Evolutionary conservation across 2,113 vertebrate species (phyloP).

Genomic region (Peromyscus maniculatus): DNA sequence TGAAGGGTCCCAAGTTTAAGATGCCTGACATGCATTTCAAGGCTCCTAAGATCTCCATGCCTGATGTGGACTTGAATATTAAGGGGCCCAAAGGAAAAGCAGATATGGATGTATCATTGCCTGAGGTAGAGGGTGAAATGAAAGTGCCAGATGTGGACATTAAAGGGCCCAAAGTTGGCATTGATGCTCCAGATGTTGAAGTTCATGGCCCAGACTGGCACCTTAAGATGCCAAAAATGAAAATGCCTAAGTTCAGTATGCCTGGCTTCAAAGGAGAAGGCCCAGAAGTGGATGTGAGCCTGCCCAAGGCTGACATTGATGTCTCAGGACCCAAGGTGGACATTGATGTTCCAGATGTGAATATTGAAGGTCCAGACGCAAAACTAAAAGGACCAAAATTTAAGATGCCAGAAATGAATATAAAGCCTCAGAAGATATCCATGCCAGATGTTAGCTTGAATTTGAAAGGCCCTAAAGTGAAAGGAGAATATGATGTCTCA

Average conservation of each 20-base stretch:
- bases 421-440: slow-evolving; percentile 73
- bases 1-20: slow-evolving; percentile 59
- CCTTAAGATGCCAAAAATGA: slow-evolving; percentile 82
- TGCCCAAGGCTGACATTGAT: slow-evolving; percentile 69
- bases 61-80: neutral
- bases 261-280: slow-evolving; percentile 66
- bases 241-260: slow-evolving; percentile 82
- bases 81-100: slow-evolving; percentile 46
- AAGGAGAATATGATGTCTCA: slow-evolving; percentile 82
- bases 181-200: slow-evolving; percentile 30
- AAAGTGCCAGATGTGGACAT: slow-evolving; percentile 66
- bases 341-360: slow-evolving; percentile 63
- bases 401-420: slow-evolving; percentile 75
- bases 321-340: slow-evolving; percentile 77
- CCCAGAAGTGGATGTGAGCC: slow-evolving; percentile 49
- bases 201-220: slow-evolving; percentile 60
- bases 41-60: slow-evolving; percentile 63
- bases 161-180: slow-evolving; percentile 8
- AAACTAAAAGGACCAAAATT: slow-evolving; percentile 71
- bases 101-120: slow-evolving; percentile 57
- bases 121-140: slow-evolving; percentile 72
- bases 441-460: slow-evolving; percentile 83
- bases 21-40: slow-evolving; percentile 70
- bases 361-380: slow-evolving; percentile 61
- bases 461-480: slow-evolving; percentile 83